Evolutionary conservation across 2,888 invertebrate genomes (phyloP), one percentile per base, ranked within the genome.

Genomic region (Nebria salina): DNA sequence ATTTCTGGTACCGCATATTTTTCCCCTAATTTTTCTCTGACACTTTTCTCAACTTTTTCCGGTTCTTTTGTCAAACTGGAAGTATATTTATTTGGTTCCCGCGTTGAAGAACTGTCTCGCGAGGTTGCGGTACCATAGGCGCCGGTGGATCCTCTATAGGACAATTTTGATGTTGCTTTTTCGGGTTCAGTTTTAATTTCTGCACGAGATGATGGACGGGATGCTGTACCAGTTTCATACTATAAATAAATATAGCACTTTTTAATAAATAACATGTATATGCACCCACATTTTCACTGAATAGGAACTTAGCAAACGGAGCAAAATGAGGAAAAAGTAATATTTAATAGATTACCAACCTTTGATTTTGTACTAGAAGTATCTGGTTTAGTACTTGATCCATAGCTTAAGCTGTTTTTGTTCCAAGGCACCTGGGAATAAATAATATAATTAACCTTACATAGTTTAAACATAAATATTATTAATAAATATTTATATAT

Each of bases 171-270:
- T 1, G 85, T 81, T 74, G 84, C 84, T 84, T 86, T 87, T 25
- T 86, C 85, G 75, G 86, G 87, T 34, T 86, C 86, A 11, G 83
- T 41, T 74, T 84, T 84, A 83, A 86, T 87, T 78, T 86, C 86
- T 76, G 84, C 82, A 20, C 82, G 77, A 81, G 87, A 87, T 15
- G 85, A 82, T 82, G 86, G 84, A 68, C 85, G 83, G 83, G 86
- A 85, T 64, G 85, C 83, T 83, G 87, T 87, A 70, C 84, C 84
- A 72, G 85, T 83, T 81, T 88, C 88, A 84, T 87, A 88, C 88
- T 88, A 85, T 77, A 86, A 86, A 65, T 74, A 74, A 74, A 54
- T 43, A 2, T 43, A 43, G 41, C 11, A 13, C 26, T 76, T 42
- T 1, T 43, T 8, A 34, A 64, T 72, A 6, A 11, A 54, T 13